Conservation (phyloP, 2,113 vertebrate species). For the Otis tarda region DNA sequence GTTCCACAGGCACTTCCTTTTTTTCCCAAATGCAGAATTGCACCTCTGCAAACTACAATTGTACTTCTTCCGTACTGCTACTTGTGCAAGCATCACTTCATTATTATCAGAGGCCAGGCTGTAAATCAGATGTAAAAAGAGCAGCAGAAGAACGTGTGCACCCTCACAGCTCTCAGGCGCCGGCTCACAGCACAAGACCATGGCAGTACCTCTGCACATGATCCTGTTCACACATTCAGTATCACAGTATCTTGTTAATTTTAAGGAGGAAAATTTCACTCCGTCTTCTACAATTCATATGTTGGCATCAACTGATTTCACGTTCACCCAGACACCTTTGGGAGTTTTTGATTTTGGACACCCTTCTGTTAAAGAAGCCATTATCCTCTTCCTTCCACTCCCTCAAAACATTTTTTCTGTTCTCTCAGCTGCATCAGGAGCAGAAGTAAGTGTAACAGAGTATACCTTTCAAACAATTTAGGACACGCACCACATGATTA, state of each 20-base stretch:
- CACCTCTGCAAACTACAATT: neutral
- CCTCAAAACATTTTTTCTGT: neutral
- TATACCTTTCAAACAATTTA: neutral
- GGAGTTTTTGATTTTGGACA: neutral
- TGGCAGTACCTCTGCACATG: neutral
- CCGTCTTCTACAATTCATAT: neutral
- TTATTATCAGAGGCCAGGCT: neutral
- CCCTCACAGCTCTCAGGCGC: neutral
- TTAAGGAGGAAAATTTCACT: neutral
- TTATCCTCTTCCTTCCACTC: neutral
- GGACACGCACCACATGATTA: neutral
- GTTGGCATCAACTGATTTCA: neutral
- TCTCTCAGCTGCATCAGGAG: neutral
- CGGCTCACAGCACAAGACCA: neutral
- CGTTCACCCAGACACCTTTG: neutral
- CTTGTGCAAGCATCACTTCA: neutral
- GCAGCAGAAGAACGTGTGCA: rapidly evolving
- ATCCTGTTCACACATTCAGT: neutral
- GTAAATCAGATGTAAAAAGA: neutral
- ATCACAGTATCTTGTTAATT: neutral
- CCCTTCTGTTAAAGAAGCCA: neutral
- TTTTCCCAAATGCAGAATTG: neutral
- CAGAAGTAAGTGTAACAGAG: neutral
- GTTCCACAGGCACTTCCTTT: neutral
- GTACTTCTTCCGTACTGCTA: neutral